phyloP scores from a whole-genome alignment of 2,113 vertebrate genomes.

The Galbula dea region DNA sequence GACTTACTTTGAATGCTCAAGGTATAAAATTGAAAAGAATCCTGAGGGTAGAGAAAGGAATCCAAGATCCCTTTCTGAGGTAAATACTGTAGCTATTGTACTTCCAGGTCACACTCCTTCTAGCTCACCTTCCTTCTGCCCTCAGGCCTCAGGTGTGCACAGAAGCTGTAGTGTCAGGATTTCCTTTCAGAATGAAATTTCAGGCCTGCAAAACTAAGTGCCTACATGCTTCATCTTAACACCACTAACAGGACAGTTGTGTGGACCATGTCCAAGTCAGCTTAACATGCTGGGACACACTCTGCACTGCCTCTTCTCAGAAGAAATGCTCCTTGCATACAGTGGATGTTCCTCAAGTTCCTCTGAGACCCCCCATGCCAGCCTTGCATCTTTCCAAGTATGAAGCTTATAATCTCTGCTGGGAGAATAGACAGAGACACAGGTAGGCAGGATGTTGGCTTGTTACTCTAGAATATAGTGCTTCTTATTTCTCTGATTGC shows the following conservation, averaged over 20 bases:
- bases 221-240: neutral
- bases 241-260: neutral
- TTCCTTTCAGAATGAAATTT: neutral
- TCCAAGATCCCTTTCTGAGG: neutral
- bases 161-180: neutral
- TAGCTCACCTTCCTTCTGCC: rapidly evolving
- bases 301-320: neutral
- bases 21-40: neutral
- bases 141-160: neutral
- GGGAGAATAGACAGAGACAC: neutral
- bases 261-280: neutral
- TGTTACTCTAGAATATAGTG: neutral
- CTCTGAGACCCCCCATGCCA: neutral
- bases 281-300: neutral
- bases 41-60: neutral
- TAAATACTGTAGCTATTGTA: neutral
- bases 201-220: neutral
- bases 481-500: neutral
- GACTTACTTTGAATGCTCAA: neutral
- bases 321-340: neutral
- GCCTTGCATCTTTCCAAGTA: neutral
- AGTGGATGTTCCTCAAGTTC: neutral
- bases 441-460: neutral
- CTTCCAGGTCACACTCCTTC: neutral
- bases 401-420: neutral